Base-by-base conservation (phyloP, 2,113 vertebrate species). In the Takifugu flavidus region DNA sequence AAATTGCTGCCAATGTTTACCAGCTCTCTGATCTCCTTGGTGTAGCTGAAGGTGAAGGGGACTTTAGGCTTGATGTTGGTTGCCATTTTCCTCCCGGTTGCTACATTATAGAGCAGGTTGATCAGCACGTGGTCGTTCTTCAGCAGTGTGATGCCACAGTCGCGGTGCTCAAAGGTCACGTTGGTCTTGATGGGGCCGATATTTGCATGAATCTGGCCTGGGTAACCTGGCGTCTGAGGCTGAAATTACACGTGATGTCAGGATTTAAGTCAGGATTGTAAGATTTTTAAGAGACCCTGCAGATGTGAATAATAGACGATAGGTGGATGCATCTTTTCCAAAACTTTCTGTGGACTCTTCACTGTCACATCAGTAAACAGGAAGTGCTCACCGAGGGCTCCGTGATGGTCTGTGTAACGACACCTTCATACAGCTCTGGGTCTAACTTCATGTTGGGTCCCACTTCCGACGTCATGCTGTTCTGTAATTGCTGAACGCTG, bases 31-130 rank as follows among this genome's bases (percentile, higher is more conserved):
- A 47, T 72, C 81, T 89, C 87, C 11, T 80, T 84, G 51, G 87
- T 89, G 79, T 86, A 77, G 60, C 25, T 72, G 76, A 89, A 89
- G 66, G 87, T 89, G 72, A 87, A 87, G 10, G 87, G 87, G 64
- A 86, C 67, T n/a, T 87, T 87, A 65, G 84, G 80, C n/a, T 46
- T 78, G 74, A 89, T 85, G 79, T 89, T 89, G 14, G 84, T 78
- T 0, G 85, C 87, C 1, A 80, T 66, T 52, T 69, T 70, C 74
- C 78, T 84, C 26, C 7, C 34, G 0, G 56, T 83, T 2, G 2
- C 1, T 0, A 12, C 0, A 62, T 87, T 81, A 0, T 82, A 50
- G 70, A 87, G 72, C 75, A 89, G 81, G 76, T 85, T 87, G 59
- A 87, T 85, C 5, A 87, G 20, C 43, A 89, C 85, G 6, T 86